Percentiles rank a stretch among this genome's conserved stretches.
Evolutionary conservation across 2,113 vertebrate species (phyloP).

Genomic region (Corapipo altera): DNA sequence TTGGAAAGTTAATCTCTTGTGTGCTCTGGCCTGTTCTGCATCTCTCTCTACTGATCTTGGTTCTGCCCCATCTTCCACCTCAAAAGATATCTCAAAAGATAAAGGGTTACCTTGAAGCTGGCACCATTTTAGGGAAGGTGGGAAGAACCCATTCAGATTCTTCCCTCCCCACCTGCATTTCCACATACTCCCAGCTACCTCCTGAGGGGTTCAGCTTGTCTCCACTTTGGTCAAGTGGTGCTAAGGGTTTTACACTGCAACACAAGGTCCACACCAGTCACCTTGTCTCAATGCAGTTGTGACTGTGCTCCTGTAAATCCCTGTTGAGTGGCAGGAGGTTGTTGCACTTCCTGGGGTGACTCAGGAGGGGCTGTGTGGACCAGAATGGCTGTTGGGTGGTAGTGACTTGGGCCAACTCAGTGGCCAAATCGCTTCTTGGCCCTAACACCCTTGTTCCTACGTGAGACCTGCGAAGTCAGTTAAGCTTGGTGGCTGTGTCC

Average conservation of each 20-base stretch:
- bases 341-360: background rate
- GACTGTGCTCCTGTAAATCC: background rate
- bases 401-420: background rate
- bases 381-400: background rate
- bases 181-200: background rate
- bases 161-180: background rate
- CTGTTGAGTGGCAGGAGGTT: background rate
- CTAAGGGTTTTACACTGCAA: accelerated
- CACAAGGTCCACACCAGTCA: accelerated
- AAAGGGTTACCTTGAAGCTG: background rate
- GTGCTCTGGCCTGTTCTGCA: background rate
- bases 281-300: background rate
- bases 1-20: background rate
- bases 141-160: background rate
- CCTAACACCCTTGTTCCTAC: background rate
- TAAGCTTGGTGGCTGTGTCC: background rate
- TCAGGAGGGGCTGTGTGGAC: background rate
- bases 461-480: background rate
- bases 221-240: background rate
- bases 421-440: background rate
- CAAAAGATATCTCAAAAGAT: background rate
- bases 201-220: background rate
- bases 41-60: background rate
- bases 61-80: background rate
- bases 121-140: background rate